Base-by-base conservation (phyloP, 2,797 vertebrate species). In the Hylomyscus alleni region DNA sequence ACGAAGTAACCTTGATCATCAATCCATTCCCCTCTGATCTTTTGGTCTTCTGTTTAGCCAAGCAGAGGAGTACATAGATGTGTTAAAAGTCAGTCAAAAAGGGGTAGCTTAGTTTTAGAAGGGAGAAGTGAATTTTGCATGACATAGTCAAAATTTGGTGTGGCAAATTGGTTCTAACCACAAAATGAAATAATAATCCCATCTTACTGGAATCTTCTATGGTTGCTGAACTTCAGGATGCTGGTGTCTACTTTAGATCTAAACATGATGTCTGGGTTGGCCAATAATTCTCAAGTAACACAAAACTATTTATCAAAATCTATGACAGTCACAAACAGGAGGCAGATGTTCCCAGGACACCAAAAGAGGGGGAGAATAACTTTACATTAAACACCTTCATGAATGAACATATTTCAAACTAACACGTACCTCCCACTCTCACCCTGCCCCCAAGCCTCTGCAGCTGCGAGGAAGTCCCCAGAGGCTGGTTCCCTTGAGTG, bases 401-500 rank as follows among this genome's bases (percentile, higher is more conserved):
- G 50, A 69, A 85, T 34, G 73, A 26, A 82, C 85, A 88, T 44
- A 52, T 87, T 92, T 54, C 15, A 93, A 72, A 76, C 50, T 60
- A 72, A 50, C 31, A 62, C 44, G 6, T 20, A 1, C 37, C 81
- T 1, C 22, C 69, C 88, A 24, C 22, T 37, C 20, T 20, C n/a
- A 29, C 52, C 60, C 52, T 24, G n/a, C n/a, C 81, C 6, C 52
- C 3, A 10, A 4, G 75, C 65, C 31, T 84, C 54, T 24, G 3
- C 69, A 88, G 44, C 73, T 82, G 8, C 11, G 17, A 96, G 77
- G 83, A 96, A 84, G 85, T 60, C 93, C 92, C 92, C 14, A 2
- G 54, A 91, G 75, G 3, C 83, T 76, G 62, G 26, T 80, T 84
- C 56, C 44, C 19, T 72, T 37, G n/a, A 83, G 50, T 50, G 56